Percentiles rank a stretch among this genome's conserved stretches.
These are phyloP conservation scores for Hypocryptadius cinnamomeus DNA, from an alignment of 2,113 vertebrate species.

Conservation along the genomic window DNA sequence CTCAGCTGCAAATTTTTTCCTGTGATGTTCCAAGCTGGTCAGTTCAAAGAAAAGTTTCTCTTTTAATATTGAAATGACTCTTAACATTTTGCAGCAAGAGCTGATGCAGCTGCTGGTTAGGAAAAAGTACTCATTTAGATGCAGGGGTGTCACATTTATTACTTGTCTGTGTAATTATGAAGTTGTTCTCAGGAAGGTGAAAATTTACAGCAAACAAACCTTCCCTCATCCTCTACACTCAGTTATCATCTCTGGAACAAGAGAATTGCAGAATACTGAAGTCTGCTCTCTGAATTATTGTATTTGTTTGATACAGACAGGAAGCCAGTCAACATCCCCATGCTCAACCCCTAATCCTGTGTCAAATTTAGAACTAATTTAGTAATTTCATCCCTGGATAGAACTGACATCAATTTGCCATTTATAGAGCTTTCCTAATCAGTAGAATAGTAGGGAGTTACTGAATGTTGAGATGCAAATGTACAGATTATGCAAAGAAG, in stretches of 20 bases:
- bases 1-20: background rate
- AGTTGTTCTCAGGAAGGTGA: background rate
- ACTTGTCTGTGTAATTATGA: background rate
- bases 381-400: background rate
- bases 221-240: background rate
- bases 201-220: background rate
- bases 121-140: background rate
- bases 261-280: background rate
- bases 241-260: background rate
- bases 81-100: background rate
- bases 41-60: background rate
- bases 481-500: background rate
- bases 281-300: background rate
- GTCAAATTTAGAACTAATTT: constrained; percentile 9
- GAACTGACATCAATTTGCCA: background rate
- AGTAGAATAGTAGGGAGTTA: background rate
- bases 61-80: background rate
- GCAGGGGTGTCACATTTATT: background rate
- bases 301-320: background rate
- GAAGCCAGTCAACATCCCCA: background rate
- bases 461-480: background rate
- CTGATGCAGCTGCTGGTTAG: background rate
- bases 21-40: background rate
- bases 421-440: constrained; percentile 8
- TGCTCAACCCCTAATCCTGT: background rate